Percentiles rank a stretch among this genome's conserved stretches.
These are phyloP conservation scores for Esox masquinongy DNA, from an alignment of 2,797 vertebrate species.

Conservation along the genomic window DNA sequence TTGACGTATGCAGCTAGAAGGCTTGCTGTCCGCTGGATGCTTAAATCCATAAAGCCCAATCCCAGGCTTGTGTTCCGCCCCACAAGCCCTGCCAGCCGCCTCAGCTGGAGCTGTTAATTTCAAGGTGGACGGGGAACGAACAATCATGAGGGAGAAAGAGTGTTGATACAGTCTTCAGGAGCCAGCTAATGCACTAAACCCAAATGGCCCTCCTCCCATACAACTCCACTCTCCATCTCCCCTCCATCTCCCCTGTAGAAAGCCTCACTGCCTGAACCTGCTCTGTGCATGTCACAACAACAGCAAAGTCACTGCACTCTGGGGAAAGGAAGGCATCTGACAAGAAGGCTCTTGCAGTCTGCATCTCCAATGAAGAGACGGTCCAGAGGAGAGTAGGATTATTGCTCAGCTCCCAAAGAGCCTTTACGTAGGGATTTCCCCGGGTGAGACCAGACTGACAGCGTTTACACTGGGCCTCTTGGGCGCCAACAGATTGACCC, in stretches of 20 bases:
- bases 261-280: constrained; percentile 45
- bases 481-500: constrained; percentile 1
- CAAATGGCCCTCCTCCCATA: constrained; percentile 40
- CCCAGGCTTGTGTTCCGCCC: constrained; percentile 62
- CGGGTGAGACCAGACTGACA: background rate
- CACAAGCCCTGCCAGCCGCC: constrained; percentile 57
- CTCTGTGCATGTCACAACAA: constrained; percentile 58
- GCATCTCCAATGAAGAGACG: constrained; percentile 25
- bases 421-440: background rate
- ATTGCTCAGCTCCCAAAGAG: constrained; percentile 22
- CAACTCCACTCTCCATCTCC: constrained; percentile 40
- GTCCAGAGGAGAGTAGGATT: constrained; percentile 11
- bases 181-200: constrained; percentile 57
- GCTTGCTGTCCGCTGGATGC: constrained; percentile 55
- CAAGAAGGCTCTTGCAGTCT: constrained; percentile 12
- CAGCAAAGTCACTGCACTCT: constrained; percentile 38
- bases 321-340: constrained; percentile 14
- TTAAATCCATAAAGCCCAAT: constrained; percentile 57
- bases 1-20: constrained; percentile 14
- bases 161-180: constrained; percentile 55
- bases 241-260: constrained; percentile 46
- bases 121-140: constrained; percentile 62
- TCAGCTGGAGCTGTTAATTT: constrained; percentile 73
- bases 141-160: constrained; percentile 39
- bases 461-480: background rate